These are phyloP conservation scores for Rhodophaea formosa DNA, from an alignment of 2,888 invertebrate genomes.

Conservation along the genomic window DNA sequence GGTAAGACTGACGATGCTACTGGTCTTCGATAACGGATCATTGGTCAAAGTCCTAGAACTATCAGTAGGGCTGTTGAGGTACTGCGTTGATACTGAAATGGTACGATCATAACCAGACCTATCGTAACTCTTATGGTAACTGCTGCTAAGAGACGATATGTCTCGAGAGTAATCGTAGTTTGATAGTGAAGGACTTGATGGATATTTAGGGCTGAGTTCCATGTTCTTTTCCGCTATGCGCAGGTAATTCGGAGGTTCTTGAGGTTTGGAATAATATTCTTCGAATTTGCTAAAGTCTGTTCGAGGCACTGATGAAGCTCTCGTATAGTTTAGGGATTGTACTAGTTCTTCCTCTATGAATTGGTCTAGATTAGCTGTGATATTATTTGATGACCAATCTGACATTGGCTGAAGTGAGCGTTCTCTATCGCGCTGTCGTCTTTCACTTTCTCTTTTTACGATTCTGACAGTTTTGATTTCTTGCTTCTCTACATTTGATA, in stretches of 20 bases:
- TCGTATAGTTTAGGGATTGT: slow-evolving; percentile 58
- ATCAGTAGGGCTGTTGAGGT: slow-evolving; percentile 72
- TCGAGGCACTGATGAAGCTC: slow-evolving; percentile 80
- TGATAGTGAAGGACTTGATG: slow-evolving; percentile 72
- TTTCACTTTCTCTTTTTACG: slow-evolving; percentile 94
- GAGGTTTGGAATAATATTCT: slow-evolving; percentile 57
- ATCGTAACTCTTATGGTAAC: slow-evolving; percentile 67
- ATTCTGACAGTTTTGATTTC: slow-evolving; percentile 96
- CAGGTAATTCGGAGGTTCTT: slow-evolving; percentile 57
- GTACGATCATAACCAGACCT: slow-evolving; percentile 61
- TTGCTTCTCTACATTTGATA: slow-evolving; percentile 89
- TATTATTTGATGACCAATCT: slow-evolving; percentile 67
- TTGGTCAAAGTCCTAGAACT: slow-evolving; percentile 72
- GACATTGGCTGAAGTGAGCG: slow-evolving; percentile 79
- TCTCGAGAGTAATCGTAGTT: slow-evolving; percentile 73
- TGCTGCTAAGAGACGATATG: slow-evolving; percentile 67
- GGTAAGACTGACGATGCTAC: slow-evolving; percentile 70
- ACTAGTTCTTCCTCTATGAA: slow-evolving; percentile 73
- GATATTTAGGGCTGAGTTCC: slow-evolving; percentile 72
- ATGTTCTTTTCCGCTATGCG: slow-evolving; percentile 58
- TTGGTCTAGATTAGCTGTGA: slow-evolving; percentile 70
- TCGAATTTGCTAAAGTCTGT: slow-evolving; percentile 65
- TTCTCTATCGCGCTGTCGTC: slow-evolving; percentile 90
- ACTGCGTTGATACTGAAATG: slow-evolving; percentile 67
- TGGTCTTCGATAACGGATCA: slow-evolving; percentile 72